phyloP scores from a whole-genome alignment of 2,113 vertebrate species.

The Chaenogobius annularis region DNA sequence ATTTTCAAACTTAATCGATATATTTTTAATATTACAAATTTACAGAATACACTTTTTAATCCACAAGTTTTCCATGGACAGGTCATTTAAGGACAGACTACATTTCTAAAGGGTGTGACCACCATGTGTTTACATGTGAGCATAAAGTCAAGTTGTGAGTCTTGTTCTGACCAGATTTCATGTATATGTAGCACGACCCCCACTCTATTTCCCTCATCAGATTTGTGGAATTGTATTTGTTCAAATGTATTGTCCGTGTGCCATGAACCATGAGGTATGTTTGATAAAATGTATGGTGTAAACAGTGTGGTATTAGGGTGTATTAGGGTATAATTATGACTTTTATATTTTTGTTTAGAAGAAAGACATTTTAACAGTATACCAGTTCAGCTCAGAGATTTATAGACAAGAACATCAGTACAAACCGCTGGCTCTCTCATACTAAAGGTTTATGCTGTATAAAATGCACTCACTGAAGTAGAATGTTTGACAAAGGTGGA shows the following conservation, averaged over 20 bases:
- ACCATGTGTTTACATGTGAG: no score
- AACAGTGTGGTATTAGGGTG: neutral
- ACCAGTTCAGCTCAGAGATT: no score
- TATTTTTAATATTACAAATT: no score
- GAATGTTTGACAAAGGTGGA: slow-evolving; percentile 57
- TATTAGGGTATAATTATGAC: no score
- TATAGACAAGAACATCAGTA: neutral
- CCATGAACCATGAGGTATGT: neutral
- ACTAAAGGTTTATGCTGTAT: neutral
- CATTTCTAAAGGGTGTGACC: neutral
- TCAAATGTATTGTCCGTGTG: neutral
- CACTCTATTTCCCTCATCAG: neutral
- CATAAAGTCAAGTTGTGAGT: no score
- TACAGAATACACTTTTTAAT: no score
- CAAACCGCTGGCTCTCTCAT: neutral
- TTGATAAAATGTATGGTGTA: neutral
- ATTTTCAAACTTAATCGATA: no score
- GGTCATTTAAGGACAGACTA: neutral
- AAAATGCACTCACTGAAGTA: neutral
- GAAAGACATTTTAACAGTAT: no score
- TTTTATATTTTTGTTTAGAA: no score
- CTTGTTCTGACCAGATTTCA: no score
- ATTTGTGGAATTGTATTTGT: neutral
- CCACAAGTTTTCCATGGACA: neutral
- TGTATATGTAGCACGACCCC: no score